phyloP scores from a whole-genome alignment of 2,888 invertebrate genomes.

The Drosophila rubida region DNA sequence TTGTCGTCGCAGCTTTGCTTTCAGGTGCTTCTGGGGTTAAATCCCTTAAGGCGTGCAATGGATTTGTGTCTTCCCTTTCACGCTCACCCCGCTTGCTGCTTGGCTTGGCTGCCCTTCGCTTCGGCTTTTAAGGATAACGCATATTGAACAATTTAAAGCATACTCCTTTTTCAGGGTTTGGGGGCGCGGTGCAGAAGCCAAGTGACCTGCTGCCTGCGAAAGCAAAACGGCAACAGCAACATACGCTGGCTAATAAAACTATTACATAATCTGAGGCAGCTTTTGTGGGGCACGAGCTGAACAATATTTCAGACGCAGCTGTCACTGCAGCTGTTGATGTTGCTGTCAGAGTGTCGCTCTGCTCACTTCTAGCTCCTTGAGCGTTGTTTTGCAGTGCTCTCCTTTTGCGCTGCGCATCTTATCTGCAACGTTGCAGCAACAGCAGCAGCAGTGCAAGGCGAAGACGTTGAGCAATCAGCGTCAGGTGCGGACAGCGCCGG shows the following conservation, averaged over 20 bases:
- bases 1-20: constrained; percentile 77
- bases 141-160: constrained; percentile 42
- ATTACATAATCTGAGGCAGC: constrained; percentile 12
- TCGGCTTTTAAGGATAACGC: constrained; percentile 29
- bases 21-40: constrained; percentile 74
- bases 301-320: constrained; percentile 21
- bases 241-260: constrained; percentile 11
- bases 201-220: neutral
- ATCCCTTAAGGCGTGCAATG: constrained; percentile 78
- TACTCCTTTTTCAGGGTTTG: too few species aligned
- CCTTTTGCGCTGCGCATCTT: constrained; percentile 55
- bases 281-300: neutral
- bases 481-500: constrained; percentile 31
- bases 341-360: constrained; percentile 26
- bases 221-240: neutral
- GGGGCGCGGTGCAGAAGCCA: constrained; percentile 4
- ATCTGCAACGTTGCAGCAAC: constrained; percentile 66
- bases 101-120: neutral
- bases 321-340: constrained; percentile 36
- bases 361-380: constrained; percentile 33
- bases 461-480: constrained; percentile 62
- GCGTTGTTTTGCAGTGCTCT: constrained; percentile 24
- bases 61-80: constrained; percentile 48
- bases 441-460: constrained; percentile 13
- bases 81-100: neutral